A percentile compares a stretch with the other conserved stretches of the same genome.
Conservation (phyloP, 2,113 vertebrate species). For the Gallinago undulata region DNA sequence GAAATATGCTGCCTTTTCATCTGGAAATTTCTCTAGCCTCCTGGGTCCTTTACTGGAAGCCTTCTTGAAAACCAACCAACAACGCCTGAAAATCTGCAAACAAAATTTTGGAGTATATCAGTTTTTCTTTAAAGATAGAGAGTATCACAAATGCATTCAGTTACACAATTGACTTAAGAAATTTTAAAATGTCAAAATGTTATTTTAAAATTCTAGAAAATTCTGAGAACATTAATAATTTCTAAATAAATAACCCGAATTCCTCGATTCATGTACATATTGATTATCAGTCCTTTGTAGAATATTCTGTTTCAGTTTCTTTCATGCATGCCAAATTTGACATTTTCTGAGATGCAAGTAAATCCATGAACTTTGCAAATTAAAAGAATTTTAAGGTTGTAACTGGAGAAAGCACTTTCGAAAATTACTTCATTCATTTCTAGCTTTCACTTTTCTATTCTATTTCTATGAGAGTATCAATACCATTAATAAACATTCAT, state of each 20-base stretch:
- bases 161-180: background rate
- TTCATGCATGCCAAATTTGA: background rate
- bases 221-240: background rate
- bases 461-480: background rate
- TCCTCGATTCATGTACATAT: background rate
- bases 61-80: slow-evolving; percentile 99
- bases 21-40: slow-evolving; percentile 97
- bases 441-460: background rate
- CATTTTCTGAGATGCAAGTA: background rate
- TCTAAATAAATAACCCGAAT: background rate
- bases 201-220: background rate
- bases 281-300: background rate
- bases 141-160: background rate
- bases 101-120: slow-evolving; percentile 48
- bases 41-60: slow-evolving; percentile 98
- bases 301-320: background rate
- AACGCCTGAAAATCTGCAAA: slow-evolving; percentile 94
- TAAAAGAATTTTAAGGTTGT: background rate
- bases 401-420: background rate
- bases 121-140: background rate
- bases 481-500: background rate
- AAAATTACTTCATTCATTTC: background rate
- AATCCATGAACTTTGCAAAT: background rate
- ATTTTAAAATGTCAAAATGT: background rate
- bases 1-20: slow-evolving; percentile 98